These are phyloP conservation scores for Nasonia giraulti DNA, from an alignment of 1,140 invertebrate genomes.

Conservation along the genomic window DNA sequence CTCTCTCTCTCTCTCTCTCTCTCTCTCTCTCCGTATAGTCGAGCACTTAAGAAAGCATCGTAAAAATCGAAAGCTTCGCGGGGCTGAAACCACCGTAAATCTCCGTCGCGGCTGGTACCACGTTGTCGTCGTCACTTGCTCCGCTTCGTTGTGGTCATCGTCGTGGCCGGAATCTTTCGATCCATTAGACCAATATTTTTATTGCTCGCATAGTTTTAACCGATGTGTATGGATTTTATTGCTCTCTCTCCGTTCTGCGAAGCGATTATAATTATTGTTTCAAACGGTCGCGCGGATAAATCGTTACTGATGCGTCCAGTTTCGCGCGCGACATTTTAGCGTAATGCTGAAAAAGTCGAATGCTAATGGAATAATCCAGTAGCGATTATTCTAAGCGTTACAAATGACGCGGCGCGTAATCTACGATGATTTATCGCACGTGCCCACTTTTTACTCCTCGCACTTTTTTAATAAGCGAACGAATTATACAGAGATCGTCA, in stretches of 20 bases:
- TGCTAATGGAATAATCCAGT: slow-evolving; percentile 25
- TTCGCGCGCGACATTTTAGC: not conserved
- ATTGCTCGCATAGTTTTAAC: not conserved
- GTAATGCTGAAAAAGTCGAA: not conserved
- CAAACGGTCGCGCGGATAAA: not conserved
- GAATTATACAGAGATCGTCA: slow-evolving; percentile 27
- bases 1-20: too few species aligned
- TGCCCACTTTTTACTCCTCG: too few species aligned
- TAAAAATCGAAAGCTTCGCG: slow-evolving; percentile 52
- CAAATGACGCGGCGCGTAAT: not conserved
- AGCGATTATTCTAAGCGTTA: slow-evolving; percentile 9
- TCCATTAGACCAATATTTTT: slow-evolving; percentile 40
- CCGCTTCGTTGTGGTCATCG: not conserved
- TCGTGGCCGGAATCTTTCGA: slow-evolving; percentile 23
- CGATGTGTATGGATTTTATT: not conserved
- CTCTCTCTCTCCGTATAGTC: not conserved
- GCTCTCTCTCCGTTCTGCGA: not conserved
- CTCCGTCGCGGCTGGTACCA: slow-evolving; percentile 26
- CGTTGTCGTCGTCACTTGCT: slow-evolving; percentile 13
- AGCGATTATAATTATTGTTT: not conserved
- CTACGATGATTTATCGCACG: slow-evolving; percentile 14
- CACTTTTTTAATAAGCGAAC: slow-evolving; percentile 1
- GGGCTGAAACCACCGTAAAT: slow-evolving; percentile 48
- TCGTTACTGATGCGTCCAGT: not conserved
- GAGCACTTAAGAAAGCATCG: slow-evolving; percentile 53